Evolutionary conservation across 2,797 vertebrate genomes (phyloP).

Genomic region (Ctenopoma multispine): DNA sequence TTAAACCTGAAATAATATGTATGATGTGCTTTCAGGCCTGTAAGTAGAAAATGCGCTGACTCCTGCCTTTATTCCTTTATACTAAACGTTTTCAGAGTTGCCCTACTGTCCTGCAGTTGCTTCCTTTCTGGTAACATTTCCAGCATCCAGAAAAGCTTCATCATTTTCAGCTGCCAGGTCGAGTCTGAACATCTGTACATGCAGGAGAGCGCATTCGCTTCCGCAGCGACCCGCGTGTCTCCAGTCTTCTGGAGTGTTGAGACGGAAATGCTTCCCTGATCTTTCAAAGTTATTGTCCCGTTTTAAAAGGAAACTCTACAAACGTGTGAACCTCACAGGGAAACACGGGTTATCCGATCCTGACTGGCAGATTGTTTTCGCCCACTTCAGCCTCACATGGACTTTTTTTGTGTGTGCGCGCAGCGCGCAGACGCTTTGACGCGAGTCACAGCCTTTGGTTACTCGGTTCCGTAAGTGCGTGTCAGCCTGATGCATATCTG

Average conservation of each 20-base stretch:
- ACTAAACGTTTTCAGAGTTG: too few relatives aligned
- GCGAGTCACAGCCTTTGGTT: slow-evolving; percentile 72
- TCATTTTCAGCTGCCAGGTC: neutral
- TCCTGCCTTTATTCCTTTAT: too few relatives aligned
- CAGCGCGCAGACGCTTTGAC: slow-evolving; percentile 50
- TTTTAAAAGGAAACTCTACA: slow-evolving; percentile 25
- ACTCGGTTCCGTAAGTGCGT: slow-evolving; percentile 73
- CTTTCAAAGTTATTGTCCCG: neutral
- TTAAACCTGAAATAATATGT: too few relatives aligned
- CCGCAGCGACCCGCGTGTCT: neutral
- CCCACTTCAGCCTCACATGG: slow-evolving; percentile 18
- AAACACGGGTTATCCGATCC: slow-evolving; percentile 31
- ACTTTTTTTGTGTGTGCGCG: slow-evolving; percentile 3
- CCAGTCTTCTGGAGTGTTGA: neutral
- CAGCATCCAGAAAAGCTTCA: too few relatives aligned
- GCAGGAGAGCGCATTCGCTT: neutral
- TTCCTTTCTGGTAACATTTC: too few relatives aligned
- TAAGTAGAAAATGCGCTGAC: too few relatives aligned
- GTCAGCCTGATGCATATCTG: slow-evolving; percentile 78
- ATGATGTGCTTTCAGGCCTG: too few relatives aligned
- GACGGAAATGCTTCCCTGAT: neutral
- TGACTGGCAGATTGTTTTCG: neutral
- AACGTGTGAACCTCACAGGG: slow-evolving; percentile 21
- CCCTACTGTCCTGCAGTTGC: too few relatives aligned
- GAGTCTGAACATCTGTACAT: too few relatives aligned